Evolutionary conservation across 2,888 invertebrate genomes (phyloP).

Genomic region (Amblyteles armatorius): DNA sequence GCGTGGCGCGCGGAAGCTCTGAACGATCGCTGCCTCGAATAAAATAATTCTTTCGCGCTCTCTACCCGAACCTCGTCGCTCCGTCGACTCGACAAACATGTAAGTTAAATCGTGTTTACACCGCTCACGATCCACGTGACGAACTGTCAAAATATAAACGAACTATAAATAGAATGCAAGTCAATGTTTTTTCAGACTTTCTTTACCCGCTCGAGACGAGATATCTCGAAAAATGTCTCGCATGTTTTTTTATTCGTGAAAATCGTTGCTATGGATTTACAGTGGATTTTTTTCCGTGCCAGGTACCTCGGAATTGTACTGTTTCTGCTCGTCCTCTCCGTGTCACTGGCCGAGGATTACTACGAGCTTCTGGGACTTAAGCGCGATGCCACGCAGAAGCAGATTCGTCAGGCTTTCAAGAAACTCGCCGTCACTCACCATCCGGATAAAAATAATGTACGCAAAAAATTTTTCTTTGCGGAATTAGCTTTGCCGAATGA

Average conservation of each 20-base stretch:
- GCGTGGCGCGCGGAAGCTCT: slow-evolving; percentile 12
- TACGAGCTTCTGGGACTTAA: slow-evolving; percentile 90
- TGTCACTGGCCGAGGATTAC: slow-evolving; percentile 85
- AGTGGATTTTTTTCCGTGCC: background rate
- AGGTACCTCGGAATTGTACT: slow-evolving; percentile 54
- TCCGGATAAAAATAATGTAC: slow-evolving; percentile 90
- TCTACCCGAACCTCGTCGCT: slow-evolving; percentile 1
- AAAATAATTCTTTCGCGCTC: background rate
- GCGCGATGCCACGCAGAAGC: slow-evolving; percentile 88
- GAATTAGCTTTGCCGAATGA: background rate
- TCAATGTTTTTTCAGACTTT: background rate
- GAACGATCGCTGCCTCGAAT: background rate
- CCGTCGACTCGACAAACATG: slow-evolving; percentile 20
- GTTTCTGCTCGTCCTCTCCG: slow-evolving; percentile 64
- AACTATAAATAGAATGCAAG: background rate
- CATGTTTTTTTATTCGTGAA: background rate
- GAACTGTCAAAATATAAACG: background rate
- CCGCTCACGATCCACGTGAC: slow-evolving; percentile 1
- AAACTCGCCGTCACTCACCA: slow-evolving; percentile 90
- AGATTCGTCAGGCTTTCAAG: slow-evolving; percentile 92
- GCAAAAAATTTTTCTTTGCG: slow-evolving; percentile 19
- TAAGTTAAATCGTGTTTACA: slow-evolving; percentile 15
- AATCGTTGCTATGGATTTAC: background rate
- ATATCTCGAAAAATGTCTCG: background rate
- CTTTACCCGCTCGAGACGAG: background rate